Evolutionary conservation across 2,797 vertebrate species (phyloP), one percentile per base, ranked within the genome.

Genomic region (Peromyscus eremicus): DNA sequence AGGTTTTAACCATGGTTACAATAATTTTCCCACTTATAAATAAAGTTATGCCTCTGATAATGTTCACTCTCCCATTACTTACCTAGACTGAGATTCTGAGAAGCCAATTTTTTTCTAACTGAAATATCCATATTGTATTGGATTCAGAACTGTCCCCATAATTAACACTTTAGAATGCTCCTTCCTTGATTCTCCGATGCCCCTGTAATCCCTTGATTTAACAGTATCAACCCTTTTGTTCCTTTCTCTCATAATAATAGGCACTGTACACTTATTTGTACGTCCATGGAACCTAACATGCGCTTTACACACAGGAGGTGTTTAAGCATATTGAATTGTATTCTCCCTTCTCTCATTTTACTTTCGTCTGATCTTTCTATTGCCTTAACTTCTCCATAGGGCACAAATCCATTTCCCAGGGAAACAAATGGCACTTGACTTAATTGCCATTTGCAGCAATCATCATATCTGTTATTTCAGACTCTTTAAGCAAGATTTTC

Each of bases 361-460:
- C n/a, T 21, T 55, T 71, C 70, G 37, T 19, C 23, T 27, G 10
- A 52, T 88, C 40, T n/a, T 60, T 17, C 57, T 43, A 12, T 29
- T n/a, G 90, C 43, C 75, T 81, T 89, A 77, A 87, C 17, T 19
- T 96, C 60, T 77, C 83, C 25, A 66, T 19, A 88, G 95, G 85
- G 25, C 55, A 62, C 64, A 82, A 77, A 85, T 60, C 3, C 73
- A 91, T 94, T 91, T 84, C 52, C 93, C 2, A 2, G 94, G 70
- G 27, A 91, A 94, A 94, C 82, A 95, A 89, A 76, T 90, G 80
- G 4, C 52, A 84, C 25, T 68, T 1, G 66, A 19, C 84, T 34
- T 80, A 52, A 88, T 1, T 55, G 60, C 82, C 94, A 83, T 86
- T 95, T 68, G 37, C 64, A 93, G 21, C 43, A 71, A 87, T 62